phyloP scores from a whole-genome alignment of 2,113 vertebrate species.

The Hippocampus mohnikei region DNA sequence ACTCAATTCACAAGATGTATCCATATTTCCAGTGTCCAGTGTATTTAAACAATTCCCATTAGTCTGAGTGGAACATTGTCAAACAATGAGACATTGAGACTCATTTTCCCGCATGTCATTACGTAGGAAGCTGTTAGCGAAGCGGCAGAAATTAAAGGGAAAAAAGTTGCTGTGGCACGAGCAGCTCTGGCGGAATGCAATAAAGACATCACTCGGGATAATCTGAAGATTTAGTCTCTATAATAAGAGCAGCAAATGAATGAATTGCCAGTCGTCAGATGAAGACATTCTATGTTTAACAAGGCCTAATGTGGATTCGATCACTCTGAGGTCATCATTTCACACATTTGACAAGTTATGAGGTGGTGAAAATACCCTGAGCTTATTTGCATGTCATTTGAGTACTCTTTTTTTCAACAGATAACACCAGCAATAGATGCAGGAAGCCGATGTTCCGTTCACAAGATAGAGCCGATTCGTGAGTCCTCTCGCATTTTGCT shows the following conservation, averaged over 20 bases:
- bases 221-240: constrained; percentile 58
- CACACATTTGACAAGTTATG: constrained; percentile 24
- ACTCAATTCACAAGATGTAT: not conserved
- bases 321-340: constrained; percentile 26
- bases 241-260: constrained; percentile 54
- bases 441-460: not conserved
- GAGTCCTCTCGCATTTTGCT: constrained; percentile 29
- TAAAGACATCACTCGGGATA: constrained; percentile 36
- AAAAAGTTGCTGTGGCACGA: constrained; percentile 51
- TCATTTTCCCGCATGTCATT: constrained; percentile 30
- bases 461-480: not conserved
- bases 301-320: constrained; percentile 40
- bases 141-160: constrained; percentile 39
- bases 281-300: constrained; percentile 46
- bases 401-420: not conserved
- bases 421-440: constrained; percentile 3
- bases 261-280: constrained; percentile 53
- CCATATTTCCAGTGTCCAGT: not conserved
- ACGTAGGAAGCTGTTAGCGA: constrained; percentile 22
- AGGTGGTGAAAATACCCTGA: constrained; percentile 15
- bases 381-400: constrained; percentile 23
- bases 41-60: constrained; percentile 13
- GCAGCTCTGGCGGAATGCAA: constrained; percentile 35
- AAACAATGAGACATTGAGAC: constrained; percentile 37
- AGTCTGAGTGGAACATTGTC: constrained; percentile 17